Base-by-base conservation (phyloP, 1,140 invertebrate genomes). In the Lamellibrachia luymesi region DNA sequence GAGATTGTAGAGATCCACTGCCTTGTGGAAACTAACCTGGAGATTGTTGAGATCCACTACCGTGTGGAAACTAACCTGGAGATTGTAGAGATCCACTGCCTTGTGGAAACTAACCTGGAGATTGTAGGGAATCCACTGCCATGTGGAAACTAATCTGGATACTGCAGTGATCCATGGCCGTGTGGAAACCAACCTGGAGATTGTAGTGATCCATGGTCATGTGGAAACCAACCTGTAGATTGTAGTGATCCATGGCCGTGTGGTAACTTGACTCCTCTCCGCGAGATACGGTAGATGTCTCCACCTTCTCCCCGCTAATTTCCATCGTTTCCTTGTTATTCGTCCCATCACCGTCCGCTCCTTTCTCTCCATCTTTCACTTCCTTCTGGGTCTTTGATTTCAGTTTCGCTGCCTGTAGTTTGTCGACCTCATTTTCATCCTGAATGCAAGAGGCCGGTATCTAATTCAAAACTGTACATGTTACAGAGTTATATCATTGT, bases 251-350 rank as follows among this genome's bases (percentile, higher is more conserved):
- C 51, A 96, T 92, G 4, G 94, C 94, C 56, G 97, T 97, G 94
- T 97, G 97, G 93, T 97, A 97, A 8, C 97, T 97, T 13, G 98
- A 98, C 50, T 98, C 98, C 0, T 95, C 95, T 51, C 97, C 97
- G 94, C 98, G 96, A 1, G 97, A 95, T 22, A 98, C 98, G 5
- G 95, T 97, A 92, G 96, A 94, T 0, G 98, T 99, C 38, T 96
- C 93, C 0, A 98, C 97, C 25, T 96, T 96, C 92, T 98, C 98
- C 13, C 98, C 98, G 94, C 98, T 98, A 22, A 98, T 96, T 93
- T 98, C 97, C 50, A 56, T 92, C 92, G 95, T 94, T 51, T 94
- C 94, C 50, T 95, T 94, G 2, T 96, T 94, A 49, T 95, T 94
- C 51, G 92, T 91, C 17, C 49, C 49, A 17, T 51, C 91, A 13